These are phyloP conservation scores for Phataginus tricuspis DNA, from an alignment of 2,797 vertebrate genomes.

Conservation along the genomic window DNA sequence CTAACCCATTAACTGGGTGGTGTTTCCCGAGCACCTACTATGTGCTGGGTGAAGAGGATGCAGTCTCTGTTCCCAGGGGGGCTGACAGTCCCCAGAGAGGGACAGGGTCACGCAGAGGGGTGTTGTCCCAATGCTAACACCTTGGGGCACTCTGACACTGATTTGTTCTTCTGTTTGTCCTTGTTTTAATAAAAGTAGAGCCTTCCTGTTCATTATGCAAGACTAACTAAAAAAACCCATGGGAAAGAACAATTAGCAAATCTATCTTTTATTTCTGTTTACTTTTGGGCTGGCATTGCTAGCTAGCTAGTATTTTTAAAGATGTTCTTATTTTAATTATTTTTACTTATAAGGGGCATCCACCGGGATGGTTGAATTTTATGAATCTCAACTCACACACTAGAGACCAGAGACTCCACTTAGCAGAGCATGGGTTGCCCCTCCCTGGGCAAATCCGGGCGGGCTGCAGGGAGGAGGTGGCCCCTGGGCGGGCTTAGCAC, in stretches of 20 bases:
- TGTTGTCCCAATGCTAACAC: not conserved
- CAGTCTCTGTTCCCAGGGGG: not conserved
- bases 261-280: not conserved
- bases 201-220: not conserved
- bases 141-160: rapidly evolving
- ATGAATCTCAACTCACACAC: not conserved
- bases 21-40: not conserved
- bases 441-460: not conserved
- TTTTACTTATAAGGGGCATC: not conserved
- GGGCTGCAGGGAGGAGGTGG: not conserved
- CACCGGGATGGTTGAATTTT: not conserved
- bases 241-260: not conserved
- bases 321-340: no score
- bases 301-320: no score
- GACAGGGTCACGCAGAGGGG: not conserved
- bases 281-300: not conserved
- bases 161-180: not conserved
- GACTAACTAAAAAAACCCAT: no score
- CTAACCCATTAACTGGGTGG: rapidly evolving
- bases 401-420: not conserved
- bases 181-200: not conserved
- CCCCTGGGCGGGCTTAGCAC: not conserved
- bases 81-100: not conserved
- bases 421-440: no score
- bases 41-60: not conserved